These are phyloP conservation scores for Hedychridium roseum DNA, from an alignment of 2,888 invertebrate species.

Conservation along the genomic window DNA sequence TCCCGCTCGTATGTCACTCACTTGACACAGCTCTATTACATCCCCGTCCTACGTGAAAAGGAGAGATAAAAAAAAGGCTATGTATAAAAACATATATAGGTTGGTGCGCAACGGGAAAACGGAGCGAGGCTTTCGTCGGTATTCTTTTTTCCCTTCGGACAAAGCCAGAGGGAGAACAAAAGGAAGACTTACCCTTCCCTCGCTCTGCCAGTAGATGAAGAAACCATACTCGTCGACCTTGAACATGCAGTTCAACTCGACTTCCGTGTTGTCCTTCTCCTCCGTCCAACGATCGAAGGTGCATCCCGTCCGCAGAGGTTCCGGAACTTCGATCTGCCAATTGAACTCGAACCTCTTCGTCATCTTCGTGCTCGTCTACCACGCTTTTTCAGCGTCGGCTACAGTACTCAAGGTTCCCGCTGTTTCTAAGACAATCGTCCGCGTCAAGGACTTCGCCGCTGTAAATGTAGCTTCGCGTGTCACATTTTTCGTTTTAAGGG, in stretches of 20 bases:
- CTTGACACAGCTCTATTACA: conserved; percentile 97
- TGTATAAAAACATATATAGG: conserved; percentile 9
- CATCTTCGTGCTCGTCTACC: conserved; percentile 67
- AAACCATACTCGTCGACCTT: conserved; percentile 97
- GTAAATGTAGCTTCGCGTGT: no score
- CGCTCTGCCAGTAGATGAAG: conserved; percentile 98
- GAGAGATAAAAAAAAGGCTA: conserved; percentile 8
- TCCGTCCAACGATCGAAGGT: conserved; percentile 98
- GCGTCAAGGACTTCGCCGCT: no score
- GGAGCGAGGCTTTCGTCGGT: no score
- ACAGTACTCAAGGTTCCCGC: no score
- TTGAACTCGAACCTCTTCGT: conserved; percentile 99
- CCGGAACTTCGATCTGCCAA: conserved; percentile 96
- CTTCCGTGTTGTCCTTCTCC: conserved; percentile 91
- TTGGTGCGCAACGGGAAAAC: not conserved
- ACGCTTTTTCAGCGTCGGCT: no score
- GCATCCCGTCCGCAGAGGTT: conserved; percentile 83
- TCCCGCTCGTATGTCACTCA: conserved; percentile 94
- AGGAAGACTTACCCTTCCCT: conserved; percentile 76
- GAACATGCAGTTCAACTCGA: conserved; percentile 87
- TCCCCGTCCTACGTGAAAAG: conserved; percentile 88
- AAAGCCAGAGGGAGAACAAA: not conserved
- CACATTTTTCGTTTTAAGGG: no score
- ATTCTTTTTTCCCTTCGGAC: no score
- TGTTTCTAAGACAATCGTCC: no score